Base-by-base conservation (phyloP, 2,797 vertebrate species). In the Lepilemur ruficaudatus region DNA sequence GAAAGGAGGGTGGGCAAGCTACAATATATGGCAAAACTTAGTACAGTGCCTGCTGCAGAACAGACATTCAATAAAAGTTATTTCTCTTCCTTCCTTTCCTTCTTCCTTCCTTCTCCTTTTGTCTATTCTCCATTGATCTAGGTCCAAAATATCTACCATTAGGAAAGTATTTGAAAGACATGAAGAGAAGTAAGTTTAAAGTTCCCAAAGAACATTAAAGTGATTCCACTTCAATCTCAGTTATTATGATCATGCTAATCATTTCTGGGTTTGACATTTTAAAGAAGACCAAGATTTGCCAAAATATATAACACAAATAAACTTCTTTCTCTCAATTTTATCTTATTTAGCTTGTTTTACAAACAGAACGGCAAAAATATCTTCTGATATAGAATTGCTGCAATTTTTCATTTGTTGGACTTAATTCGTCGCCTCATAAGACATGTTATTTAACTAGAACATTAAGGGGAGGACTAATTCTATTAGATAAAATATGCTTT, bases 401-500 rank as follows among this genome's bases (percentile, higher is more conserved):
- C 48, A 70, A 80, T 89, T 72, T 69, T 32, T 75, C 75, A 61
- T 80, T 76, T 67, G 63, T 63, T 67, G 32, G 48, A 83, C n/a
- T 69, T 96, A 89, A 23, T 84, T 85, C 30, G 79, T 75, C 83
- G 80, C 83, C 87, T 89, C 79, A 61, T 55, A 82, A 95, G 55
- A 80, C 91, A 83, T 84, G 91, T 96, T 94, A 78, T 69, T 89
- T 97, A 94, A 96, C 76, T 35, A 80, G 38, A 93, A 93, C 69
- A 67, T 59, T 65, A 73, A 97, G 25, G 57, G 75, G 78, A 96
- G 50, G 61, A 57, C 86, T 92, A 92, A 94, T 85, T 89, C 83
- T 38, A 23, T 83, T 83, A 95, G 67, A 90, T 82, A 94, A 97
- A 94, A 96, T 91, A 84, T 32, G 80, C 50, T 84, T 90, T 92